phyloP scores from a whole-genome alignment of 92 coral and sea anemone genomes.

The Anthopleura xanthogrammica region DNA sequence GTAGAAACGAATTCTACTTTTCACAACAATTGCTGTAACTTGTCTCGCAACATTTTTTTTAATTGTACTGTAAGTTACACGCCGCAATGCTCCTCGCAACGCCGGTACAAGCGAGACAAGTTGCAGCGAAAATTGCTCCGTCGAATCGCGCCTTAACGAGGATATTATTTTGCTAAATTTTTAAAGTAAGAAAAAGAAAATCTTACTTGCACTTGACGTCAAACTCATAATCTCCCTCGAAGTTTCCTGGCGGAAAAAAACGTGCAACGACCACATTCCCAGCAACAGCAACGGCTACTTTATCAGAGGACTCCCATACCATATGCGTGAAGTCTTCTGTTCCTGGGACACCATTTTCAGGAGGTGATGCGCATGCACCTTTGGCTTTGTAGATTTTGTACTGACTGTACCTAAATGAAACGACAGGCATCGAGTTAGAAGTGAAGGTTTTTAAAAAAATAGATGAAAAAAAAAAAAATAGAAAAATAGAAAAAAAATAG shows the following conservation, averaged over 20 bases:
- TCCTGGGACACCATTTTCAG: conserved; percentile 13
- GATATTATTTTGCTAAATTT: too few relatives aligned
- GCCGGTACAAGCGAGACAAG: too few relatives aligned
- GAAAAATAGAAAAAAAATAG: background rate
- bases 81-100: too few relatives aligned
- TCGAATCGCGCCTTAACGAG: too few relatives aligned
- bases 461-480: too few relatives aligned
- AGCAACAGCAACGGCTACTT: conserved; percentile 7
- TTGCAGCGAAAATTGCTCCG: too few relatives aligned
- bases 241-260: conserved; percentile 27
- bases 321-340: conserved; percentile 19
- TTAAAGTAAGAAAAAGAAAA: background rate
- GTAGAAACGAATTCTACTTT: too few relatives aligned
- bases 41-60: too few relatives aligned
- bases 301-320: conserved; percentile 25
- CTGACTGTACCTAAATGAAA: background rate
- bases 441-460: background rate
- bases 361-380: conserved; percentile 17
- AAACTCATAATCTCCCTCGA: background rate
- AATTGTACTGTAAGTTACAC: too few relatives aligned
- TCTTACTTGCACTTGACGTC: conserved; percentile 18
- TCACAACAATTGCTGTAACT: too few relatives aligned
- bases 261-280: conserved; percentile 19
- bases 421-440: background rate
- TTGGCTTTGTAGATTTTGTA: background rate